Base-by-base conservation (phyloP, 2,797 vertebrate genomes). In the Cynopterus sphinx region DNA sequence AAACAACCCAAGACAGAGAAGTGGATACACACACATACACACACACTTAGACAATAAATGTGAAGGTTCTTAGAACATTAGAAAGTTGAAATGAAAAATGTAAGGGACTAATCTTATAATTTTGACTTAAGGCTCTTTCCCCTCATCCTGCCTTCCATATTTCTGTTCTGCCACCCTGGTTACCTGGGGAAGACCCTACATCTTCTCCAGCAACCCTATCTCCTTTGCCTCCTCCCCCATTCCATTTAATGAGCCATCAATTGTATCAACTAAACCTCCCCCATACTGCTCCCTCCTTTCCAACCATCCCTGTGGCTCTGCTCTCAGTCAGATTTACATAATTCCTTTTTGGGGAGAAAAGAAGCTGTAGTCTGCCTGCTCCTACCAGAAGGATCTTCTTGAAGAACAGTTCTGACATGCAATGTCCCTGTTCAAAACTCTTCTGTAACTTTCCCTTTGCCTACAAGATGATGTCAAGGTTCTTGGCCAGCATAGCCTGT, bases 11-110 rank as follows among this genome's bases (percentile, higher is more conserved):
- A 13, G 9, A 75, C 39, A 41, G 21, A 49, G 19, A 77, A 67
- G 11, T 36, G 24, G 2, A 5, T 0, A 0, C 10, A 31, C 36
- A n/a, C 8, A 4, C 4, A 15, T 0, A 3, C 36, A 46, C 39
- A 68, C 33, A 6, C 19, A 36, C 26, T 33, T 33, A 33, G 21
- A 74, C 31, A 95, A 59, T 55, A 65, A 71, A 77, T 57, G 71
- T 77, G 68, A 74, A 57, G 19, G 19, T 68, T 86, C 15, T 75
- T 36, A 26, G 43, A 68, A 36, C 53, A 68, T 87, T 68, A 77
- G 70, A 78, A 84, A 77, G 22, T 53, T 53, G 43, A 73, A 82
- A 53, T 89, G 39, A 4, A 74, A 71, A 83, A 74, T 39, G 21
- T 33, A 73, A 74, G 5, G 36, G 67, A 63, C 3, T 68, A 1